Percentiles rank a stretch among this genome's conserved stretches.
Evolutionary conservation across 2,797 vertebrate genomes (phyloP).

Genomic region (Gambelia wislizenii): DNA sequence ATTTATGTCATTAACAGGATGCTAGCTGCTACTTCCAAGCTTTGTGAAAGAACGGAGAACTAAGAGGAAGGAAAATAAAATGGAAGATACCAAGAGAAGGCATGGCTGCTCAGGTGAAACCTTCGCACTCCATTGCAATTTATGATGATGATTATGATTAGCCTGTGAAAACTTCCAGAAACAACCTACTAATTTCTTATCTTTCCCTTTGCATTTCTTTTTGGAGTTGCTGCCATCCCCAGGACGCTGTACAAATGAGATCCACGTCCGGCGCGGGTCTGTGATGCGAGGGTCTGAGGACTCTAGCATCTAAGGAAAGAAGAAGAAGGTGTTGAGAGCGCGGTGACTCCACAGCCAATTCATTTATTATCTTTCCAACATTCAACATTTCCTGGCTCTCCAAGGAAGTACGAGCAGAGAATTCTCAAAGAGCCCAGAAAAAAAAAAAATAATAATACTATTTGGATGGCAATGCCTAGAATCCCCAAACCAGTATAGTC

Average conservation of each 20-base stretch:
- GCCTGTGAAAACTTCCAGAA: not conserved
- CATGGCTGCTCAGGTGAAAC: not conserved
- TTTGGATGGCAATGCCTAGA: too few species aligned
- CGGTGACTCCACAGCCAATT: not conserved
- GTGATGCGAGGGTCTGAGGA: conserved; percentile 81
- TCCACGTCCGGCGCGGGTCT: conserved; percentile 92
- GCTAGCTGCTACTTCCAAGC: too few species aligned
- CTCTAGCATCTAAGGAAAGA: conserved; percentile 80
- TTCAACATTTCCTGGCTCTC: not conserved
- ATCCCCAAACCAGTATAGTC: not conserved
- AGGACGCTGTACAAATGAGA: conserved; percentile 92
- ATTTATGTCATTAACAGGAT: too few species aligned
- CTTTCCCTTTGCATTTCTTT: conserved; percentile 87
- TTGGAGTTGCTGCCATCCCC: conserved; percentile 80
- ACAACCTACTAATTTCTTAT: conserved; percentile 88
- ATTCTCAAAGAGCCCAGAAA: not conserved
- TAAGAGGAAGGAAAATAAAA: too few species aligned
- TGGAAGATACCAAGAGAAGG: not conserved
- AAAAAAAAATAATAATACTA: too few species aligned
- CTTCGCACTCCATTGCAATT: not conserved
- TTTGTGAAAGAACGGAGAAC: too few species aligned
- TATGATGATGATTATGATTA: too few species aligned
- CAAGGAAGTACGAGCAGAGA: not conserved
- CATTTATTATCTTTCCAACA: not conserved
- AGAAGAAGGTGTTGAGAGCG: not conserved